Percentiles rank a stretch among this genome's conserved stretches.
These are phyloP conservation scores for Pseudotriccus pelzelni DNA, from an alignment of 2,797 vertebrate genomes.

Conservation along the genomic window DNA sequence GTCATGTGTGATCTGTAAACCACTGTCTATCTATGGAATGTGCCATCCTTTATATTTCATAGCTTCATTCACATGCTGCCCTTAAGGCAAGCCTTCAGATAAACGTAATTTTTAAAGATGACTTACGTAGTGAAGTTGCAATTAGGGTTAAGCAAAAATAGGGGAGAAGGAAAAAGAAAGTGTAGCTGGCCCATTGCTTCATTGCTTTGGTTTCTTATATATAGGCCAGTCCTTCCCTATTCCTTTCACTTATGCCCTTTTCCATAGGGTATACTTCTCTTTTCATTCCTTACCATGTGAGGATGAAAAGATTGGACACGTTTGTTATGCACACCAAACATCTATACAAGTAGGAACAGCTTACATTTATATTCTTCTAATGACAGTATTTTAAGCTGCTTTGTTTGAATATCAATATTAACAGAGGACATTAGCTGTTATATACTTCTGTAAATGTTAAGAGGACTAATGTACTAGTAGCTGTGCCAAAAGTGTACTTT, in stretches of 20 bases:
- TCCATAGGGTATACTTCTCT: not conserved
- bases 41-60: not conserved
- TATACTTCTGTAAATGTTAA: not conserved
- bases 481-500: conserved; percentile 3
- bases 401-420: conserved; percentile 24
- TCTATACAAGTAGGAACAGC: not conserved
- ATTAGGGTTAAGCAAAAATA: not conserved
- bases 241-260: not conserved
- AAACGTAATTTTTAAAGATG: not conserved
- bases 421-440: not conserved
- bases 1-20: not conserved
- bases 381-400: not conserved
- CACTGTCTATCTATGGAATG: not conserved
- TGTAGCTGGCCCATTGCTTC: not conserved
- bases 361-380: conserved; percentile 13
- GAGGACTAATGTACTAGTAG: not conserved
- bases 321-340: not conserved
- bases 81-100: not conserved
- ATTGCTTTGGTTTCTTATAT: not conserved
- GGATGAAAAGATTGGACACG: not conserved
- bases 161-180: not conserved
- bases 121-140: not conserved
- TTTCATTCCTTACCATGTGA: not conserved
- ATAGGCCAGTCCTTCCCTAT: not conserved
- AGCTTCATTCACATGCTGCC: not conserved